Evolutionary conservation across 2,888 invertebrate species (phyloP).

Genomic region (Electrophaes corylata): DNA sequence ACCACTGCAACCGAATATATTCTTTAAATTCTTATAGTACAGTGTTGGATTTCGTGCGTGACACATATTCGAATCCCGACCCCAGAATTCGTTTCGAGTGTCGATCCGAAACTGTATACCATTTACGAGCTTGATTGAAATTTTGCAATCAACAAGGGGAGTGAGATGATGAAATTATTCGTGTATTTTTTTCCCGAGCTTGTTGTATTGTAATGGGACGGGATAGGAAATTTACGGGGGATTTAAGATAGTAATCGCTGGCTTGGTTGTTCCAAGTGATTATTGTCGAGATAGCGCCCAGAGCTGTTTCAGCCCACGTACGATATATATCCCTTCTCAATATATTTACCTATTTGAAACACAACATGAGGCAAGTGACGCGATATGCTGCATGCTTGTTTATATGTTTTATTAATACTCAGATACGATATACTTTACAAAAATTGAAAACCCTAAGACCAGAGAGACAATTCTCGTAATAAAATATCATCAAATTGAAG

Average conservation of each 20-base stretch:
- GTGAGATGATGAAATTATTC: conserved; percentile 80
- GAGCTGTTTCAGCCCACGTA: conserved; percentile 73
- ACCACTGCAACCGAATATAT: conserved; percentile 43
- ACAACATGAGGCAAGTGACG: background rate
- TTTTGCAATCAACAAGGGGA: conserved; percentile 83
- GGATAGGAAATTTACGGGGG: conserved; percentile 81
- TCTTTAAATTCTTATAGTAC: conserved; percentile 43
- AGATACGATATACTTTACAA: no score
- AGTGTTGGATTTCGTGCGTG: conserved; percentile 48
- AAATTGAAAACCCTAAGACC: no score
- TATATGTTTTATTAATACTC: no score
- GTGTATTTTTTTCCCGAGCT: conserved; percentile 77
- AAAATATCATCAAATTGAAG: no score
- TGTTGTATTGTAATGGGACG: conserved; percentile 74
- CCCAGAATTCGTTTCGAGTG: conserved; percentile 79
- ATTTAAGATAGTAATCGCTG: conserved; percentile 80
- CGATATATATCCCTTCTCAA: conserved; percentile 42
- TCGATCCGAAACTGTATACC: conserved; percentile 79
- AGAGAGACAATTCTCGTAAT: no score
- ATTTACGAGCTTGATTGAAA: conserved; percentile 83
- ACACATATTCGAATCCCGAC: conserved; percentile 53
- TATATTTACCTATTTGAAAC: background rate
- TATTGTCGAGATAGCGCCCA: conserved; percentile 73
- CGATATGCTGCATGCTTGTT: background rate
- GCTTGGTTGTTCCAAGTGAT: conserved; percentile 83